Evolutionary conservation across 23 tunicate species (phyloP), one percentile per base, ranked within the genome.

Genomic region (Diplosoma virens): DNA sequence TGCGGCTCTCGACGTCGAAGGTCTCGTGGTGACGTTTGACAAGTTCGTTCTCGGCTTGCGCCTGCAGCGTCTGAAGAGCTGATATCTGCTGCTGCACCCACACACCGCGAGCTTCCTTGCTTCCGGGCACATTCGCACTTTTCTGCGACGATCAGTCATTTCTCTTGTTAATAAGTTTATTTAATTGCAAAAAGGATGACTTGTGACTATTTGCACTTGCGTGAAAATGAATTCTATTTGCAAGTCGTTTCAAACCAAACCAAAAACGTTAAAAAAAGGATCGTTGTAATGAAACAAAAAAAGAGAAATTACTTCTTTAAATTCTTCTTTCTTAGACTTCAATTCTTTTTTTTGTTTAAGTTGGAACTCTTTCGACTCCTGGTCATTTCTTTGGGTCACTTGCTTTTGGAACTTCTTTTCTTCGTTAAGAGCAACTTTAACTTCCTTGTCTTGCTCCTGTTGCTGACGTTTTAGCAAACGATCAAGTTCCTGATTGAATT

Each of bases 291-390:
- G n/a, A n/a, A n/a, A n/a, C n/a, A n/a, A n/a, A n/a, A n/a, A n/a
- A n/a, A n/a, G n/a, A n/a, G n/a, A n/a, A n/a, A 26, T 71, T 52
- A 92, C 97, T 80, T 92, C 97, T 81, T 92, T 92, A 34, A 92
- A 54, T 24, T 85, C 84, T 47, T 92, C 92, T 50, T 92, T 92
- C 30, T 66, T 92, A 27, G 33, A 54, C 59, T 92, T 92, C 30
- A 60, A 92, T 32, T 92, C 92, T 67, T 85, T 85, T 60, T 85
- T 85, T 48, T 85, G 89, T 48, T 85, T 87, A 32, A 32, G 55
- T 3, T 81, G 60, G 36, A 92, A 92, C 22, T 78, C 92, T 60
- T 92, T 92, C 20, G 81, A 76, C 58, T 92, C 91, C 23, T 81
- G 88, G 30, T 92, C 92, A 27, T 92, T 86, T 81, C 80, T 85